Evolutionary conservation across 2,797 vertebrate species (phyloP).

Genomic region (Neoniphon sammara): DNA sequence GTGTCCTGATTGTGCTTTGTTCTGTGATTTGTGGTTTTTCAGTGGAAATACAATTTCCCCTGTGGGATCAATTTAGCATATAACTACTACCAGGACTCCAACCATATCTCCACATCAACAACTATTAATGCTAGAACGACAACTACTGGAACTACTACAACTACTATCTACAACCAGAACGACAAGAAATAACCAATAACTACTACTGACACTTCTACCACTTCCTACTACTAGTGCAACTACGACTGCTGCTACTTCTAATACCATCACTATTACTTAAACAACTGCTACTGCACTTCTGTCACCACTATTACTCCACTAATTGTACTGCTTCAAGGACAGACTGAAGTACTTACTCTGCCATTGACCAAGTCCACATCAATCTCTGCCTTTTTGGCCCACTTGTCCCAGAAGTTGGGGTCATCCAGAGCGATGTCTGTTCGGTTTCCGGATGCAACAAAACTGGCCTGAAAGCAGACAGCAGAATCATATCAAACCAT

Average conservation of each 20-base stretch:
- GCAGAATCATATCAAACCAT: slow-evolving; percentile 37
- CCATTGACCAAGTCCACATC: slow-evolving; percentile 94
- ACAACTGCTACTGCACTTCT: neutral
- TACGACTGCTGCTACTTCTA: neutral
- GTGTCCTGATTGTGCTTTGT: neutral
- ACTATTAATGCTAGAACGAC: no score
- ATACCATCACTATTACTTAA: no score
- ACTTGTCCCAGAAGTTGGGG: slow-evolving; percentile 99
- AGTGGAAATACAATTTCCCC: no score
- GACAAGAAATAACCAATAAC: no score
- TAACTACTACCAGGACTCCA: no score
- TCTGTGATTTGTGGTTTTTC: neutral
- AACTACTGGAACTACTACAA: no score
- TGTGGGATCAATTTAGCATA: no score
- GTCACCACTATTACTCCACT: neutral
- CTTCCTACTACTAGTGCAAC: neutral
- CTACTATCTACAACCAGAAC: no score
- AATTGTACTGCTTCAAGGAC: no score
- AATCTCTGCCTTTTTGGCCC: slow-evolving; percentile 98
- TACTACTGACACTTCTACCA: neutral
- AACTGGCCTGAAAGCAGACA: slow-evolving; percentile 90
- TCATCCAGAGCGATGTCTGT: slow-evolving; percentile 99
- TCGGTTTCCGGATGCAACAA: slow-evolving; percentile 97
- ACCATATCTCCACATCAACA: no score
- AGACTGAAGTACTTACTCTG: slow-evolving; percentile 87